A percentile compares a stretch with the other conserved stretches of the same genome.
These are phyloP conservation scores for Sciurus vulgaris DNA, from an alignment of 2,797 vertebrate genomes.

Conservation along the genomic window DNA sequence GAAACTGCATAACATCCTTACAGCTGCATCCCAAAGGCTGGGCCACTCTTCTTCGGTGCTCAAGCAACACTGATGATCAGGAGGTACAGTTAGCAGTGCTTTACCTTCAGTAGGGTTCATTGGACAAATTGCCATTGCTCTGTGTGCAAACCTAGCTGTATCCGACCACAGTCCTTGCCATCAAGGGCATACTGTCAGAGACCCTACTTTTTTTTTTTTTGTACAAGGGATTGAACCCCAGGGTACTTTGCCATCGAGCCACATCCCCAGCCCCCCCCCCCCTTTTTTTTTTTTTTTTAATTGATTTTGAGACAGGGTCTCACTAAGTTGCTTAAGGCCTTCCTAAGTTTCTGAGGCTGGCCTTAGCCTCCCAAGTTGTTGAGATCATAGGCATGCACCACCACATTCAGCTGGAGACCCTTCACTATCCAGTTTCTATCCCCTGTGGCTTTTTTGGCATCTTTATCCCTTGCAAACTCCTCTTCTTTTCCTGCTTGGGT, in stretches of 20 bases:
- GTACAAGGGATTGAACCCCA: too few relatives aligned
- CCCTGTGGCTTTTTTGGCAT: not conserved
- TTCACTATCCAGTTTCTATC: not conserved
- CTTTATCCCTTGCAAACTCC: not conserved
- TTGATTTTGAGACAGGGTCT: too few relatives aligned
- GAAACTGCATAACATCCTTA: constrained; percentile 98
- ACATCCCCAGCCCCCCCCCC: too few relatives aligned
- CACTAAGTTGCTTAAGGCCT: too few relatives aligned
- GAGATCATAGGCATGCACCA: too few relatives aligned
- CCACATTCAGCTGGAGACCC: not conserved
- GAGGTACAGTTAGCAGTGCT: constrained; percentile 90
- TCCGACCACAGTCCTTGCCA: not conserved
- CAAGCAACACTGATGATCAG: constrained; percentile 98
- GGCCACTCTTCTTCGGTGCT: constrained; percentile 97
- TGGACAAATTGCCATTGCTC: not conserved
- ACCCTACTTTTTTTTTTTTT: not conserved
- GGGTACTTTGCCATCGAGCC: too few relatives aligned
- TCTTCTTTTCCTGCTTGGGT: not conserved
- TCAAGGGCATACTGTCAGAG: not conserved
- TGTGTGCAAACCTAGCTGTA: not conserved
- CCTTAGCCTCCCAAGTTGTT: too few relatives aligned
- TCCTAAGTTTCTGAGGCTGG: too few relatives aligned
- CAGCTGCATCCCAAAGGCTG: constrained; percentile 99
- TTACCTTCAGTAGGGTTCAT: not conserved
- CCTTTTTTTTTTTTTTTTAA: too few relatives aligned